A percentile compares a stretch with the other conserved stretches of the same genome.
Conservation (phyloP, 1,140 invertebrate species). For the Drosophila baimaii region DNA sequence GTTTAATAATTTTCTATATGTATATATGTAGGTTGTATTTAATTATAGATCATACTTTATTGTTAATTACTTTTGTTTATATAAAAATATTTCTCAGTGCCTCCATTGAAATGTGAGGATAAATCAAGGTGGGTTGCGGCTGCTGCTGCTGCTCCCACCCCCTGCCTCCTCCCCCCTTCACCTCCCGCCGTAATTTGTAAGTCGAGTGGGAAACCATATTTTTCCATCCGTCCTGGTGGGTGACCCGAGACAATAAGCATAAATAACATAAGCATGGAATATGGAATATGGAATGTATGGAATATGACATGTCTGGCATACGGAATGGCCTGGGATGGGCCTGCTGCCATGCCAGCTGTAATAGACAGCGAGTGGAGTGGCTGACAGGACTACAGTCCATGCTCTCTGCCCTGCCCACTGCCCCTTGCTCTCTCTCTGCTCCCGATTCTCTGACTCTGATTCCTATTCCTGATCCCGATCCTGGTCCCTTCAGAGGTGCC, state of each 20-base stretch:
- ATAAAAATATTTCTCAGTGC: slow-evolving; percentile 9
- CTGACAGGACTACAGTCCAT: slow-evolving; percentile 28
- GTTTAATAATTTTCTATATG: not conserved
- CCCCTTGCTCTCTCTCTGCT: not conserved
- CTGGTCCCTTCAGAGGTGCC: slow-evolving; percentile 16
- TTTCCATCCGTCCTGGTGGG: slow-evolving; percentile 36
- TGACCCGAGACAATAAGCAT: slow-evolving; percentile 70
- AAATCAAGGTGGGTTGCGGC: slow-evolving; percentile 67
- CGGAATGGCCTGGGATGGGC: slow-evolving; percentile 15
- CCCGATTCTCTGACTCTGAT: slow-evolving; percentile 3
- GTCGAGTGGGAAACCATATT: slow-evolving; percentile 55
- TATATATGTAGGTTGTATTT: too few species aligned
- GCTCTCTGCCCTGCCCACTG: not conserved
- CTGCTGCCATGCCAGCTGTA: slow-evolving; percentile 34
- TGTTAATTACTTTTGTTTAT: not conserved
- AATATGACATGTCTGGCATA: slow-evolving; percentile 44
- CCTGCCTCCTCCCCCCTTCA: not conserved
- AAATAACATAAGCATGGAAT: slow-evolving; percentile 68
- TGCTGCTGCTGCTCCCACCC: slow-evolving; percentile 3
- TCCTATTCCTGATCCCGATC: not conserved
- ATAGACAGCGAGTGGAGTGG: slow-evolving; percentile 37
- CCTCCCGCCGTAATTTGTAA: slow-evolving; percentile 69
- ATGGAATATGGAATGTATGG: slow-evolving; percentile 39
- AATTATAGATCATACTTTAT: not conserved
- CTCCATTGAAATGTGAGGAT: slow-evolving; percentile 62